Evolutionary conservation across 2,888 invertebrate species (phyloP), one percentile per base, ranked within the genome.

Genomic region (Caradrina clavipalpis): DNA sequence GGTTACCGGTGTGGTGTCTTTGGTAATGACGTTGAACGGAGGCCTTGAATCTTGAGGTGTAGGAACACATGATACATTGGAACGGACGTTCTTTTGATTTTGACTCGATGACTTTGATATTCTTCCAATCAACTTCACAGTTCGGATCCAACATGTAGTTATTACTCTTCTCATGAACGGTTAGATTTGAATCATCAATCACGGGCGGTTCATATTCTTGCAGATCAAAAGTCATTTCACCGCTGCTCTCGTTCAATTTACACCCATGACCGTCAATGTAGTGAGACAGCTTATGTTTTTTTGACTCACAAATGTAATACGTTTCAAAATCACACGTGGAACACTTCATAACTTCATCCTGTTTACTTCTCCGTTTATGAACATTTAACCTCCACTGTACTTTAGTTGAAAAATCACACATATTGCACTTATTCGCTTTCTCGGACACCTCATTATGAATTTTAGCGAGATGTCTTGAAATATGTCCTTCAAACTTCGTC

Each of bases 1-100:
- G 78, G 17, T 56, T 65, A 0, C 90, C 90, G 0, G 93, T 93
- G 72, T 95, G 94, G 22, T 89, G 91, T 4, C 94, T 74, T 72
- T 93, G 94, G 17, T 87, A 94, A 63, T 95, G 94, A 0, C 94
- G 85, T 66, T 93, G 94, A 0, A 95, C 94, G 0, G 93, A 90
- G 0, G 94, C 93, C 60, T 94, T 95, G 64, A 90, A 94, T 21
- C 89, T 90, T 0, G 94, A 90, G 0, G 85, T 83, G 58, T 93
- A 95, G 0, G 59, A 77, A 58, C 94, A 95, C 76, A 89, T 86
- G 0, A 85, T 84, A 15, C 94, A 95, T 65, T 91, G 85, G 61
- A 91, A 95, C 0, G 93, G 93, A 5, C 84, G 80, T 0, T 91
- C 91, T 22, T 87, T 88, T 6, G 90, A 87, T 0, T 86, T 81